A percentile compares a stretch with the other conserved stretches of the same genome.
These are phyloP conservation scores for Microtus montanus DNA, from an alignment of 2,113 vertebrate species.

Conservation along the genomic window DNA sequence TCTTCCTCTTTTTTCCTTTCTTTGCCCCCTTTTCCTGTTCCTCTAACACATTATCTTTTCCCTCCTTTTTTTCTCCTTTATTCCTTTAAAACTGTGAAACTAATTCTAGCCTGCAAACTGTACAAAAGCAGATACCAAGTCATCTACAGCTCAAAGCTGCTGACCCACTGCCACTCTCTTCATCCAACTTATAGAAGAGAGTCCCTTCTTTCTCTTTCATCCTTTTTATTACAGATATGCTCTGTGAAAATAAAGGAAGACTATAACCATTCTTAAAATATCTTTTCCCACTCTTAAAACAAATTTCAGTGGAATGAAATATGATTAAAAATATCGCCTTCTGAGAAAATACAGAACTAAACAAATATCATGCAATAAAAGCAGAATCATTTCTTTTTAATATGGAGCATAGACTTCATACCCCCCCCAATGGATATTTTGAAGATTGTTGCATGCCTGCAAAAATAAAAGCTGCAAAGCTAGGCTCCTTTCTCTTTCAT, in stretches of 20 bases:
- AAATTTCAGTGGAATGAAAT: neutral
- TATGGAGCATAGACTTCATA: neutral
- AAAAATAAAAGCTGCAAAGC: neutral
- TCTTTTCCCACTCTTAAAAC: neutral
- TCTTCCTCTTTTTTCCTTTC: neutral
- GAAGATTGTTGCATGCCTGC: neutral
- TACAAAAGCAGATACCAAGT: neutral
- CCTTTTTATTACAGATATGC: neutral
- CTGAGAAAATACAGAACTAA: neutral
- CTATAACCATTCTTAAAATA: neutral
- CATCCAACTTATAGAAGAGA: neutral
- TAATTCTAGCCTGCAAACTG: neutral
- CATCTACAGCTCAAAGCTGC: neutral
- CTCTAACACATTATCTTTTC: too few relatives aligned
- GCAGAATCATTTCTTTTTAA: neutral
- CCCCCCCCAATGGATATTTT: neutral
- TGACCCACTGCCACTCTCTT: neutral
- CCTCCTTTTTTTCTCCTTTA: neutral
- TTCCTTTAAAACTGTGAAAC: slow-evolving; percentile 6
- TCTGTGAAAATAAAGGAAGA: neutral
- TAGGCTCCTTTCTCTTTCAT: neutral
- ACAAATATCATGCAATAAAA: neutral
- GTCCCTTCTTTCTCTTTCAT: neutral
- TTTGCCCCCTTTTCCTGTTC: neutral
- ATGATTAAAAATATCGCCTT: slow-evolving; percentile 19